Conservation (phyloP, 1,140 invertebrate genomes). For the Andricus grossulariae region DNA sequence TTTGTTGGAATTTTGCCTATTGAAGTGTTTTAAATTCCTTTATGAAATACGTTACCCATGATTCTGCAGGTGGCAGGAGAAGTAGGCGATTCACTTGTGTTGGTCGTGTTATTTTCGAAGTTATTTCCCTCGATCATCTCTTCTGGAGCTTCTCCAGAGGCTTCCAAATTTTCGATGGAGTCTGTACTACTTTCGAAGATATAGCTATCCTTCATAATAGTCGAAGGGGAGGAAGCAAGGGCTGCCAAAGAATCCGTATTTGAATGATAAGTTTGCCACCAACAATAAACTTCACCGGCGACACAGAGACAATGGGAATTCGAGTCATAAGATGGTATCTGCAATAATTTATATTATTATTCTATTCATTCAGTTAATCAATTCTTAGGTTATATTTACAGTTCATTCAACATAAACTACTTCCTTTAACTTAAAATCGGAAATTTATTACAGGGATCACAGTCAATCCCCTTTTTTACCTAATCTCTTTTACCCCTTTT, state of each 20-base stretch:
- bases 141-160: slow-evolving; percentile 57
- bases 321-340: slow-evolving; percentile 76
- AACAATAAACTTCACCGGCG: slow-evolving; percentile 85
- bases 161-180: slow-evolving; percentile 52
- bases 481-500: too few relatives aligned
- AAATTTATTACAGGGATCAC: background rate
- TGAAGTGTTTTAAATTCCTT: background rate
- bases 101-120: slow-evolving; percentile 50
- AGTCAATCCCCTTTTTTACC: too few relatives aligned
- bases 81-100: slow-evolving; percentile 44
- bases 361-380: too few relatives aligned
- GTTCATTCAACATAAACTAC: too few relatives aligned
- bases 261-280: slow-evolving; percentile 81
- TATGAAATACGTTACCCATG: slow-evolving; percentile 62
- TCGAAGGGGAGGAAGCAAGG: slow-evolving; percentile 56
- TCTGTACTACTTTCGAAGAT: slow-evolving; percentile 41
- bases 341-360: slow-evolving; percentile 17
- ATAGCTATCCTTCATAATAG: slow-evolving; percentile 60
- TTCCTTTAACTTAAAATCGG: too few relatives aligned
- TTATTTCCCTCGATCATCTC: slow-evolving; percentile 38
- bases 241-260: slow-evolving; percentile 61
- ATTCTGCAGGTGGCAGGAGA: slow-evolving; percentile 60
- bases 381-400: too few relatives aligned
- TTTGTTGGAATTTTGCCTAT: too few relatives aligned
- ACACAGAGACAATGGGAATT: slow-evolving; percentile 84